Evolutionary conservation across 2,888 invertebrate genomes (phyloP), one percentile per base, ranked within the genome.

Genomic region (Thyatira batis): DNA sequence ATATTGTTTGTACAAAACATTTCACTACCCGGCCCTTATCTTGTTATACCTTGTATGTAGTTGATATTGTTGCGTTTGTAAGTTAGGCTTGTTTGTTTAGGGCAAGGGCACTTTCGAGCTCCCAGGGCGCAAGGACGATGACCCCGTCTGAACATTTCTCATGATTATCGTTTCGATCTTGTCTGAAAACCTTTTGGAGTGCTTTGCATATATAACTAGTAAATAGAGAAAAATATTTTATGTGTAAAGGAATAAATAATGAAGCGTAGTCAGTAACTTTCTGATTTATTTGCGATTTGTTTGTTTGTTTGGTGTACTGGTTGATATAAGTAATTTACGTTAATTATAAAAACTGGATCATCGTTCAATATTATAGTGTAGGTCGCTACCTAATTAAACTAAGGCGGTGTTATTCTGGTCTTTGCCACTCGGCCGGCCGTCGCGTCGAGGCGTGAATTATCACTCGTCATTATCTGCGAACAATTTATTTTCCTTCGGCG

Each of bases 381-480:
- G n/a, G n/a, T n/a, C n/a, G n/a, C 9, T 20, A 10, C 25, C 44
- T 51, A 51, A 58, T 55, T 54, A 58, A 58, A 52, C 28, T 27
- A 30, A 45, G 49, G 25, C 51, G 27, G 48, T 48, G 28, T 25
- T 48, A 48, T 48, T 48, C 28, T 50, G 45, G n/a, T 39, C 13
- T 55, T 28, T 27, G 44, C 25, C 49, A 30, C 20, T 30, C 44
- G 49, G 50, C 46, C 52, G 51, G 54, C 58, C 55, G 49, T 58
- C 57, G 63, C 55, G 49, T 58, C 57, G 63, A 65, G 69, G 78
- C 71, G 82, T 74, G 77, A 85, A 83, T 84, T 85, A 86, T 85
- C 84, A 76, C 80, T 74, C 73, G 71, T 80, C 73, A 84, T 85
- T 85, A 87, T 86, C 83, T 71, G 76, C 74, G 61, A 73, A 67